Percentiles rank a stretch among this genome's conserved stretches.
phyloP scores from a whole-genome alignment of 2,797 vertebrate genomes.

The Amniataba percoides region DNA sequence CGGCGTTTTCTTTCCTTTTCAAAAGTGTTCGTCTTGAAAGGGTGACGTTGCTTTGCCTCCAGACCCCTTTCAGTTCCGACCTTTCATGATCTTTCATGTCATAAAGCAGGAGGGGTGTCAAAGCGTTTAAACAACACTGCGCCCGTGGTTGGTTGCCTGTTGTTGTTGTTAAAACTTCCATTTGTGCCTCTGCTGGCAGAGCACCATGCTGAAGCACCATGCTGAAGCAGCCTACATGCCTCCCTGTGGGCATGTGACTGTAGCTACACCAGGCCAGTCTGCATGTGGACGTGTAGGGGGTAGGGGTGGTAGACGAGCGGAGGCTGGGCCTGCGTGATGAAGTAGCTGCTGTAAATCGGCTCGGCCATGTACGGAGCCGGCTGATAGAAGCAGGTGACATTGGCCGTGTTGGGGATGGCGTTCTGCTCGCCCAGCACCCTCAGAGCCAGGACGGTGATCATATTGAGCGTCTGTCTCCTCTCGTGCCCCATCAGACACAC shows the following conservation, averaged over 20 bases:
- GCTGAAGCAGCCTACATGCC: conserved; percentile 67
- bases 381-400: conserved; percentile 97
- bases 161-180: conserved; percentile 69
- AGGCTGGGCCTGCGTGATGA: conserved; percentile 88
- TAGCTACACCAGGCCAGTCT: conserved; percentile 86
- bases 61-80: conserved; percentile 43
- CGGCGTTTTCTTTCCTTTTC: conserved; percentile 30
- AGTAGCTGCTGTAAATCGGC: conserved; percentile 92
- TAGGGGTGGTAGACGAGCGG: conserved; percentile 92
- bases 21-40: conserved; percentile 60
- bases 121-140: conserved; percentile 71
- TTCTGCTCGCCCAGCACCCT: conserved; percentile 98
- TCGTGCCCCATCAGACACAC: conserved; percentile 97
- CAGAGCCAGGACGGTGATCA: conserved; percentile 95
- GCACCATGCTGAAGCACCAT: conserved; percentile 75
- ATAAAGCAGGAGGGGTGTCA: conserved; percentile 69
- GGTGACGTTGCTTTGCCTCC: conserved; percentile 52
- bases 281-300: conserved; percentile 89
- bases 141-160: conserved; percentile 57
- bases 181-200: conserved; percentile 65
- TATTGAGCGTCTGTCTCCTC: conserved; percentile 94
- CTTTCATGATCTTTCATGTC: conserved; percentile 43
- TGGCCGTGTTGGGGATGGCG: conserved; percentile 93
- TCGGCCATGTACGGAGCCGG: conserved; percentile 93
- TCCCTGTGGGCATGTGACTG: conserved; percentile 64